phyloP scores from a whole-genome alignment of 1,140 invertebrate species.

The Doryteuthis pealeii region DNA sequence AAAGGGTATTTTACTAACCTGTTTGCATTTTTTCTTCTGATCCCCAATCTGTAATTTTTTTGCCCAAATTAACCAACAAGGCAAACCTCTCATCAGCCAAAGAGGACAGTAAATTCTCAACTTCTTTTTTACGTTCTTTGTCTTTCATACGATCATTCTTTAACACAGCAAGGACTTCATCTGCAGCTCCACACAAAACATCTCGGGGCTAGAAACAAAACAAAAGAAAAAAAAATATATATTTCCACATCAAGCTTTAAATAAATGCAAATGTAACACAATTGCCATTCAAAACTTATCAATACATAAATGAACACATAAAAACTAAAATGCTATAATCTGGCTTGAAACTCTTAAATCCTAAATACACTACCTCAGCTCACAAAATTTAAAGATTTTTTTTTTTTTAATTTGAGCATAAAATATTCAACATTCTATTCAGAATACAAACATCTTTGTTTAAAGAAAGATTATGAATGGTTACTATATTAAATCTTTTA shows the following conservation, averaged over 20 bases:
- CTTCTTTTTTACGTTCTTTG: constrained; percentile 90
- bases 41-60: constrained; percentile 98
- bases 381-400: too few species aligned
- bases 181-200: constrained; percentile 95
- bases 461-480: too few species aligned
- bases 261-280: neutral
- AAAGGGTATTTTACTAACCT: too few species aligned
- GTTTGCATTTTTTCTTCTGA: constrained; percentile 74
- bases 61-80: constrained; percentile 90
- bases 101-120: constrained; percentile 79
- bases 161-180: constrained; percentile 92
- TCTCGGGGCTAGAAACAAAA: constrained; percentile 73
- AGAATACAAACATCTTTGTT: too few species aligned
- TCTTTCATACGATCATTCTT: constrained; percentile 96
- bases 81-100: constrained; percentile 95
- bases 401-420: too few species aligned
- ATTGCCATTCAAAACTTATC: neutral
- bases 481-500: too few species aligned
- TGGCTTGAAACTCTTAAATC: too few species aligned
- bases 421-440: too few species aligned
- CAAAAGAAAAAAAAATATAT: neutral
- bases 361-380: too few species aligned
- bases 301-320: too few species aligned
- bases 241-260: neutral
- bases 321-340: too few species aligned